A percentile compares a stretch with the other conserved stretches of the same genome.
Conservation (phyloP, 2,888 invertebrate genomes). For the Stenoptilia bipunctidactyla region DNA sequence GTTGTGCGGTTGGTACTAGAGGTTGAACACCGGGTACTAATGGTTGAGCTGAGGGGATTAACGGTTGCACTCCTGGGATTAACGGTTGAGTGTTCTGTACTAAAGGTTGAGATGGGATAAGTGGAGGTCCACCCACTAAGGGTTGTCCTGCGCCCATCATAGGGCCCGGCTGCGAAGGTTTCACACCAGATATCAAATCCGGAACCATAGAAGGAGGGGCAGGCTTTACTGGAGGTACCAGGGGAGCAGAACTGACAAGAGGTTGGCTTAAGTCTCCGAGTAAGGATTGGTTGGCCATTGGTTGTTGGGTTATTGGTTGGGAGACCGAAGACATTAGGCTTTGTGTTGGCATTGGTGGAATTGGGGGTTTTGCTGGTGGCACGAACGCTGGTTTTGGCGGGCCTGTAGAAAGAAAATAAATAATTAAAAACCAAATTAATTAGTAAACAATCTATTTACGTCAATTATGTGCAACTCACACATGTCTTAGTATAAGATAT, state of each 20-base stretch:
- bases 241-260: constrained; percentile 8
- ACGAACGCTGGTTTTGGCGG: constrained; percentile 31
- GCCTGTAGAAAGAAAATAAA: constrained; percentile 25
- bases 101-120: constrained; percentile 15
- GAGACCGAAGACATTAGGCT: constrained; percentile 17
- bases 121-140: constrained; percentile 8
- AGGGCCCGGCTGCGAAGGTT: constrained; percentile 20
- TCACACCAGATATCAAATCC: constrained; percentile 48
- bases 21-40: constrained; percentile 5
- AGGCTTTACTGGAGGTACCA: constrained; percentile 27
- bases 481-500: too few relatives aligned
- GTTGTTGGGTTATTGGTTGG: constrained; percentile 17
- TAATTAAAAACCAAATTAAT: too few relatives aligned
- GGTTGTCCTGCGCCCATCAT: constrained; percentile 2
- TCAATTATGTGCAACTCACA: too few relatives aligned
- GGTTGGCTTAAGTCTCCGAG: constrained; percentile 28
- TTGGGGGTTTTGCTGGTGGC: constrained; percentile 46
- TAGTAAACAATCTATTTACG: too few relatives aligned
- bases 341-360: constrained; percentile 43
- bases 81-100: constrained; percentile 13
- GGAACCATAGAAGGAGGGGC: constrained; percentile 29
- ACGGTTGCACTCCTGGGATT: constrained; percentile 4
- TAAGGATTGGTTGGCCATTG: constrained; percentile 28
- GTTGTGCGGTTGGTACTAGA: constrained; percentile 1
- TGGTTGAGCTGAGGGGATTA: constrained; percentile 11